These are phyloP conservation scores for Hippotragus niger DNA, from an alignment of 2,113 vertebrate genomes.

Conservation along the genomic window DNA sequence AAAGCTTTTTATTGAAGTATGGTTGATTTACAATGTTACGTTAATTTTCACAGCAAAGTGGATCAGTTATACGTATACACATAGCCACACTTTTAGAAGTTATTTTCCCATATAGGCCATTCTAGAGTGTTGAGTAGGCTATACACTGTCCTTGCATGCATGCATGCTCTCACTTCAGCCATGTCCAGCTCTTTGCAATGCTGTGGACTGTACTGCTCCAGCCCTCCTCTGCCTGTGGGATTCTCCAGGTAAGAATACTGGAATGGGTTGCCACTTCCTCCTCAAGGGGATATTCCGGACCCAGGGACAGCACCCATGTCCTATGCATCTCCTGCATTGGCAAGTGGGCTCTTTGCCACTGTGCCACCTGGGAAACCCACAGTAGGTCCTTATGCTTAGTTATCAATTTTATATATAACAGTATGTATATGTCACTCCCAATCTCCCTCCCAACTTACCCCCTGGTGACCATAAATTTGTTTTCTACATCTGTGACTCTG, in stretches of 20 bases:
- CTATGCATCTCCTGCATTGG: background rate
- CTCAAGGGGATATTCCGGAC: background rate
- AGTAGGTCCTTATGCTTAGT: background rate
- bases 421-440: background rate
- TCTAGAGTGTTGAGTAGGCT: background rate
- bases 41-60: background rate
- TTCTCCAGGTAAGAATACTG: background rate
- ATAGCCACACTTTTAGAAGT: background rate
- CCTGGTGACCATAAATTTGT: background rate
- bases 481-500: background rate
- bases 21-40: background rate
- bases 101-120: background rate
- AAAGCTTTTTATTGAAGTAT: background rate
- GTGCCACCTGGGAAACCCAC: background rate
- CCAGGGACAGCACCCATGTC: background rate
- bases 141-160: accelerated
- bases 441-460: background rate
- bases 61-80: background rate
- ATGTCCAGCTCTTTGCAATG: background rate
- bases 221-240: background rate
- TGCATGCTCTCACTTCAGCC: background rate
- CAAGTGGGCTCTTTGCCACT: background rate
- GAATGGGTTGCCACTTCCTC: background rate
- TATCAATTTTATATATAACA: background rate
- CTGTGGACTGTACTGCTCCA: background rate